Conservation (phyloP, 2,797 vertebrate genomes). For the Anolis apletophallus region DNA sequence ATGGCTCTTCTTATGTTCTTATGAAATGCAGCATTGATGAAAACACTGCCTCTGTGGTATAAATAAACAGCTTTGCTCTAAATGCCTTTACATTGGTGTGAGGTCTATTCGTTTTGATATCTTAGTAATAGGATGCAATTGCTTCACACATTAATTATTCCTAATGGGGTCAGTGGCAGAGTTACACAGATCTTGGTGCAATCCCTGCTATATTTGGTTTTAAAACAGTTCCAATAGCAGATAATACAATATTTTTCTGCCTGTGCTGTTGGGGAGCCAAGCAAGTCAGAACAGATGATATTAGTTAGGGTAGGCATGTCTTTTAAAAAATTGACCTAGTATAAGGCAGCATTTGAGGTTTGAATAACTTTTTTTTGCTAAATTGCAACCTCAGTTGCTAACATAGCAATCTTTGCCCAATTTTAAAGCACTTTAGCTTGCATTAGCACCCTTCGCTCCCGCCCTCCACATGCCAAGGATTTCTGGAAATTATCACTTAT, state of each 20-base stretch:
- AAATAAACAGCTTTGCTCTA: neutral
- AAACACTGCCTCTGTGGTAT: neutral
- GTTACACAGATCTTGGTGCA: too few relatives aligned
- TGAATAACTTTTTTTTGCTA: neutral
- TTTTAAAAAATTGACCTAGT: neutral
- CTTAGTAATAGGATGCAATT: neutral
- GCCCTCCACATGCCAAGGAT: neutral
- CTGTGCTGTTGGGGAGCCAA: neutral
- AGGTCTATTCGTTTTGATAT: neutral
- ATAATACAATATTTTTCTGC: neutral
- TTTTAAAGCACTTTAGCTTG: neutral
- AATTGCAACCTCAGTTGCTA: neutral
- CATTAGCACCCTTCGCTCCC: neutral
- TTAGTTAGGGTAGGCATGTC: neutral
- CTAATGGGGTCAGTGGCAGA: neutral
- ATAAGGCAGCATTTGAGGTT: neutral
- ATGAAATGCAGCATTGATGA: neutral
- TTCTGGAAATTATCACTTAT: neutral
- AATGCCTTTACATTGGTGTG: neutral
- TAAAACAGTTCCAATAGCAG: neutral
- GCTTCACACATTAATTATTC: neutral
- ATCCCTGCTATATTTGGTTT: too few relatives aligned
- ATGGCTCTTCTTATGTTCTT: too few relatives aligned
- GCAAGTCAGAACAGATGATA: neutral
- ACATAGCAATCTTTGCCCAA: neutral